Evolutionary conservation across 2,888 invertebrate genomes (phyloP).

Genomic region (Cremastinae sp.): DNA sequence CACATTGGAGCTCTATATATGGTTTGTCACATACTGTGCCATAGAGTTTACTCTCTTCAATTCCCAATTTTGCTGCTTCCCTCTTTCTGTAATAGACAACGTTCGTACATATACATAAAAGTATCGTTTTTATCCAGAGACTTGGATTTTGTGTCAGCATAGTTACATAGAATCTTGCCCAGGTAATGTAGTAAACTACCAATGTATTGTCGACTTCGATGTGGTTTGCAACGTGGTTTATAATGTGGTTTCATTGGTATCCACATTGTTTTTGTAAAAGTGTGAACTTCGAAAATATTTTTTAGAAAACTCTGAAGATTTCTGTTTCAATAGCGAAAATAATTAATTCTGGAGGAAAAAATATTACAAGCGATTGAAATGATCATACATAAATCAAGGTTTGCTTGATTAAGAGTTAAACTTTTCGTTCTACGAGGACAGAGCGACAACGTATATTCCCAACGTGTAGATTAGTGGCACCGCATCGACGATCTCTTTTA

Average conservation of each 20-base stretch:
- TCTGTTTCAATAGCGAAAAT: no score
- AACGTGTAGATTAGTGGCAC: constrained; percentile 12
- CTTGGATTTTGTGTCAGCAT: constrained; percentile 27
- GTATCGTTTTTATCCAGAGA: not conserved
- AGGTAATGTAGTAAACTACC: not conserved
- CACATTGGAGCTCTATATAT: constrained; percentile 28
- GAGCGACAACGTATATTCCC: not conserved
- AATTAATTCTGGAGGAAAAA: no score
- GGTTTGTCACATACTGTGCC: constrained; percentile 27
- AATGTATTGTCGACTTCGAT: not conserved
- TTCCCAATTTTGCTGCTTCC: constrained; percentile 15
- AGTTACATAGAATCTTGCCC: constrained; percentile 1
- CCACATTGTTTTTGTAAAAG: no score
- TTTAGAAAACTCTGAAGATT: no score
- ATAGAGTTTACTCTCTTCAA: constrained; percentile 26
- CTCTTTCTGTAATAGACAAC: constrained; percentile 13
- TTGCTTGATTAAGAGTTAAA: not conserved
- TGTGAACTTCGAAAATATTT: no score
- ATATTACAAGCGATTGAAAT: no score
- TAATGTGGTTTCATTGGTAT: no score
- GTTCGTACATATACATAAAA: constrained; percentile 18
- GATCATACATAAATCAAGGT: no score
- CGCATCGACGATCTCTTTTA: constrained; percentile 19
- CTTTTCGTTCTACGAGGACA: not conserved
- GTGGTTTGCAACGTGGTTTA: no score